These are phyloP conservation scores for Netelia virgata DNA, from an alignment of 2,888 invertebrate genomes.

Conservation along the genomic window DNA sequence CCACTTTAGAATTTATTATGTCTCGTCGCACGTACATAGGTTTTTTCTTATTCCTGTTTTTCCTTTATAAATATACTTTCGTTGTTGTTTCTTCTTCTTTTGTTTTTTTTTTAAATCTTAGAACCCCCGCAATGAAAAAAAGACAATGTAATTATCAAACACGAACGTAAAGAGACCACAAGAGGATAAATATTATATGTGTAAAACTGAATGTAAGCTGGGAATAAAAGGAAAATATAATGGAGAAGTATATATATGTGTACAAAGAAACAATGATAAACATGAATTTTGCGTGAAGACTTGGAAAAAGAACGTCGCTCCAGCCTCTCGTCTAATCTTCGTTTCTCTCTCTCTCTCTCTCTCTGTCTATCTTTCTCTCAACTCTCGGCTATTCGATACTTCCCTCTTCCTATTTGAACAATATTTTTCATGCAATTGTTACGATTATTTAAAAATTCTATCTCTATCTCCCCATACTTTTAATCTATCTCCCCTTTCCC, in stretches of 20 bases:
- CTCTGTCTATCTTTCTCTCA: background rate
- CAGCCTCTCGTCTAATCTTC: slow-evolving; percentile 40
- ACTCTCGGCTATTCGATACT: slow-evolving; percentile 19
- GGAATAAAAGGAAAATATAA: slow-evolving; percentile 68
- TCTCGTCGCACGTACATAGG: slow-evolving; percentile 34
- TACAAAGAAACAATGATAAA: slow-evolving; percentile 41
- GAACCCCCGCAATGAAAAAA: slow-evolving; percentile 32
- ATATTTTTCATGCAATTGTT: background rate
- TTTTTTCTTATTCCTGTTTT: slow-evolving; percentile 27
- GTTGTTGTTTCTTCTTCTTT: background rate
- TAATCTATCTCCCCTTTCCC: slow-evolving; percentile 49
- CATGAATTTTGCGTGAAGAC: slow-evolving; percentile 39
- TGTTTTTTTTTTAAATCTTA: background rate
- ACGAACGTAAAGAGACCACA: slow-evolving; percentile 61
- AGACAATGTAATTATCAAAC: slow-evolving; percentile 65
- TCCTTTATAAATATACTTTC: slow-evolving; percentile 10
- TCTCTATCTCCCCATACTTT: slow-evolving; percentile 23
- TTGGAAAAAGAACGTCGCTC: slow-evolving; percentile 34
- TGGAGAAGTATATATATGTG: slow-evolving; percentile 51
- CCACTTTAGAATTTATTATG: slow-evolving; percentile 18
- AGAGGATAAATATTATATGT: slow-evolving; percentile 67
- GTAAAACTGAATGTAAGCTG: slow-evolving; percentile 74
- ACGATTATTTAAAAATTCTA: background rate
- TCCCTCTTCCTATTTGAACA: background rate
- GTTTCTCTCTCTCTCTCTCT: slow-evolving; percentile 14